Evolutionary conservation across 2,797 vertebrate species (phyloP).

Genomic region (Gymnoscopelus braueri): DNA sequence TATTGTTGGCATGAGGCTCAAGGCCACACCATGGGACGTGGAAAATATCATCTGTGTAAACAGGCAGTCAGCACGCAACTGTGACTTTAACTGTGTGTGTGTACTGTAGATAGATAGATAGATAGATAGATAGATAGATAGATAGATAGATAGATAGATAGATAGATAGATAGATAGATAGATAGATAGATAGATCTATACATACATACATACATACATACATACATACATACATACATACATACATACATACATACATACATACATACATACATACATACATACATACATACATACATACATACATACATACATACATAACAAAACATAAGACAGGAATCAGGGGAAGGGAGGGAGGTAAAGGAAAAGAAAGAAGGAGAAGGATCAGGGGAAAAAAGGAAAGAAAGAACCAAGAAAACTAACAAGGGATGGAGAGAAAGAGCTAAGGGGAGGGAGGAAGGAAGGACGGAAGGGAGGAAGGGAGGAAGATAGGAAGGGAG

Average conservation of each 20-base stretch:
- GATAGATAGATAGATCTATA: no score
- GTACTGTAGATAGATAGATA: no score
- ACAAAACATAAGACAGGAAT: no score
- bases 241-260: no score
- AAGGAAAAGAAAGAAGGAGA: background rate
- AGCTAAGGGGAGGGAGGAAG: background rate
- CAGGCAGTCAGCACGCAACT: slow-evolving; percentile 11
- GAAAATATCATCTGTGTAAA: slow-evolving; percentile 28
- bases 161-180: no score
- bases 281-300: no score
- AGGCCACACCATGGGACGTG: slow-evolving; percentile 32
- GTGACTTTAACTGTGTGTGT: slow-evolving; percentile 3
- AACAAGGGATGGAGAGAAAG: background rate
- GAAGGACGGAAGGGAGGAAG: background rate
- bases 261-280: background rate
- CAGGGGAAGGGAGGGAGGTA: background rate
- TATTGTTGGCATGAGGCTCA: slow-evolving; percentile 32
- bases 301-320: no score
- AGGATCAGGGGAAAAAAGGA: background rate
- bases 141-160: no score
- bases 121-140: no score
- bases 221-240: no score
- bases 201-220: no score
- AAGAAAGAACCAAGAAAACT: background rate
- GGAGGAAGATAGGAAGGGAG: background rate